These are phyloP conservation scores for Psylliodes chrysocephalus DNA, from an alignment of 2,888 invertebrate species.

Conservation along the genomic window DNA sequence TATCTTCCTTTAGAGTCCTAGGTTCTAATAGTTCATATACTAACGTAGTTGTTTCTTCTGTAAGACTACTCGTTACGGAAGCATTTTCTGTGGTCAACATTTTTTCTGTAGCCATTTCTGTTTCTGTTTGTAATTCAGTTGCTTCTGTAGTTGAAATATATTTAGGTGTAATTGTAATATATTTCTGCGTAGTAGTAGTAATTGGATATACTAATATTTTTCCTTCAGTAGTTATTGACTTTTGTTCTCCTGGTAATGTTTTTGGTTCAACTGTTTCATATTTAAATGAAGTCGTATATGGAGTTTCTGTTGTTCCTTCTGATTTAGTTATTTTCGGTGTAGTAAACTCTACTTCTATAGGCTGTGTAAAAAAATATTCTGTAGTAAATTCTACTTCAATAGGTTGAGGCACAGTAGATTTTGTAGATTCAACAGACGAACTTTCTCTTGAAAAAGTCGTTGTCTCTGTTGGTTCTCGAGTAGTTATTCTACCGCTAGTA, in stretches of 20 bases:
- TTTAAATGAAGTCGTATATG: neutral
- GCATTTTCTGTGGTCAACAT: neutral
- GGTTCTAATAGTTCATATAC: neutral
- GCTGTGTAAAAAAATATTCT: neutral
- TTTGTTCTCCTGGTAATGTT: slow-evolving; percentile 2
- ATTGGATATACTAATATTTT: slow-evolving; percentile 41
- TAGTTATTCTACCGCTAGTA: too few relatives aligned
- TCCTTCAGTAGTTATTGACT: slow-evolving; percentile 40
- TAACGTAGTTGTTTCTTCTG: slow-evolving; percentile 11
- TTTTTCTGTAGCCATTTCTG: slow-evolving; percentile 11
- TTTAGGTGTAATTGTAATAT: slow-evolving; percentile 39
- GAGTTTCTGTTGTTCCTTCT: slow-evolving; percentile 23
- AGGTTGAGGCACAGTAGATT: neutral
- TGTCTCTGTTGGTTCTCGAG: too few relatives aligned
- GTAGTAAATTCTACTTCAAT: neutral
- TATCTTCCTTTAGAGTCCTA: neutral
- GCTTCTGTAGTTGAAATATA: slow-evolving; percentile 22
- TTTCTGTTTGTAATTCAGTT: neutral
- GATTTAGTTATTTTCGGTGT: neutral
- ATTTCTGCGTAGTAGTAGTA: slow-evolving; percentile 41
- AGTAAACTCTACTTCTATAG: neutral
- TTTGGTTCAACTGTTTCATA: neutral
- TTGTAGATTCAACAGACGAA: too few relatives aligned
- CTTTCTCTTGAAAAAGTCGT: too few relatives aligned
- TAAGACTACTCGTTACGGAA: neutral